Evolutionary conservation across 2,797 vertebrate species (phyloP), one percentile per base, ranked within the genome.

Genomic region (Acridotheres tristis): DNA sequence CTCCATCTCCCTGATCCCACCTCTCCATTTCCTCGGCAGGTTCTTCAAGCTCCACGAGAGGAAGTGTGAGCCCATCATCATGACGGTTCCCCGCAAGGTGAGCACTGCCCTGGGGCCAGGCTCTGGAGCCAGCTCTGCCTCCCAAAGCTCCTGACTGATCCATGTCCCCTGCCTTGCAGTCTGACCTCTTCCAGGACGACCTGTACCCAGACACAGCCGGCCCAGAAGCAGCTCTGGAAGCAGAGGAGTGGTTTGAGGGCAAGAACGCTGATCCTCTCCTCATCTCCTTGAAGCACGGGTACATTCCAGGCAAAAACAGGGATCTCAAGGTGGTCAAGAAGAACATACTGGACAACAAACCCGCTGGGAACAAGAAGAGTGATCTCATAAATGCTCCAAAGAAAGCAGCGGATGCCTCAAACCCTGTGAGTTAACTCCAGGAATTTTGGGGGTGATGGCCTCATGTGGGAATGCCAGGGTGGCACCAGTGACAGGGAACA

Each of bases 51-150:
- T 99, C 50, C 99, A 99, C 3, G 99, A 99, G 98, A 98, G 99
- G 95, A 99, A 99, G 94, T 99, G 99, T 90, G 99, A 99, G 95
- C 99, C 99, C 59, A 98, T 99, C 83, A 99, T 99, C 97, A 99
- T 99, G 99, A 99, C 99, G 8, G 99, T 99, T 86, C 99, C 99
- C 58, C 98, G 99, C 94, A 99, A 99, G 98, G 99, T 99, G 96
- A 98, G 98, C 89, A 1, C 53, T 16, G 9, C 51, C 51, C 73
- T 5, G 45, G 38, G 54, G 22, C 3, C 0, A 0, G 40, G 66
- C 9, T 29, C 26, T 51, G 78, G 34, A 30, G 68, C 30, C 63
- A 40, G 8, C 66, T 54, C 1, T 17, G 51, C 66, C 34, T 85
- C 38, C 71, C 76, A 42, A 21, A 59, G 30, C 54, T 4, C 51